These are phyloP conservation scores for Sebastes itinus DNA, from an alignment of 2,797 vertebrate species.

Conservation along the genomic window DNA sequence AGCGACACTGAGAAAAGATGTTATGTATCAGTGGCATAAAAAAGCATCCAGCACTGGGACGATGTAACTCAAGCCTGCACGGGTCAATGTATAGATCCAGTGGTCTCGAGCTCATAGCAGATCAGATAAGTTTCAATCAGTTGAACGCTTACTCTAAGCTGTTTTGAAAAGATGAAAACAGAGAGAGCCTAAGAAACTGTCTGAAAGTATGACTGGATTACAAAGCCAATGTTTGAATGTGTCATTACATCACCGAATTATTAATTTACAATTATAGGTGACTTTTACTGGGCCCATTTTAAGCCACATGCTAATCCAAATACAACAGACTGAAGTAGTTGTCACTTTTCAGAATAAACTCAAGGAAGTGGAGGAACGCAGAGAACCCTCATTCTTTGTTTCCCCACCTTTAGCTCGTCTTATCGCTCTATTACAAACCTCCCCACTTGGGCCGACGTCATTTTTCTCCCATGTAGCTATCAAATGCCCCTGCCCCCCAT, in stretches of 20 bases:
- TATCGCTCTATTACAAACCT: constrained; percentile 80
- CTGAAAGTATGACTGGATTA: constrained; percentile 5
- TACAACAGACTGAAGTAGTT: not conserved
- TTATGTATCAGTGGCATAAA: constrained; percentile 56
- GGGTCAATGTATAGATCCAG: constrained; percentile 69
- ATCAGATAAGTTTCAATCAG: constrained; percentile 59
- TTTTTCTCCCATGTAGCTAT: constrained; percentile 82
- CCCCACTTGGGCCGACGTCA: constrained; percentile 69
- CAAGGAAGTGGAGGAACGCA: constrained; percentile 29
- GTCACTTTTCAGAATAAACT: constrained; percentile 28
- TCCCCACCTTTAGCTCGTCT: constrained; percentile 62
- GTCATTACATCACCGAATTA: constrained; percentile 28
- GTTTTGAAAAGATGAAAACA: constrained; percentile 37
- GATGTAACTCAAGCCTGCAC: constrained; percentile 55
- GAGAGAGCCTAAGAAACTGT: not conserved
- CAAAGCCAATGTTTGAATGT: not conserved
- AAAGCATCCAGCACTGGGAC: constrained; percentile 39
- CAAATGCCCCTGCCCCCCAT: constrained; percentile 75
- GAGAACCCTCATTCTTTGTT: constrained; percentile 46
- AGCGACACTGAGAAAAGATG: constrained; percentile 25
- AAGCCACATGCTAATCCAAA: not conserved
- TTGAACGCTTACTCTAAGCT: constrained; percentile 24
- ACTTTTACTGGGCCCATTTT: not conserved
- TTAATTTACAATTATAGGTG: constrained; percentile 16
- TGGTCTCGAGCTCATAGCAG: constrained; percentile 31